Percentiles rank a stretch among this genome's conserved stretches.
phyloP scores from a whole-genome alignment of 2,113 vertebrate species.

The Prionailurus viverrinus region DNA sequence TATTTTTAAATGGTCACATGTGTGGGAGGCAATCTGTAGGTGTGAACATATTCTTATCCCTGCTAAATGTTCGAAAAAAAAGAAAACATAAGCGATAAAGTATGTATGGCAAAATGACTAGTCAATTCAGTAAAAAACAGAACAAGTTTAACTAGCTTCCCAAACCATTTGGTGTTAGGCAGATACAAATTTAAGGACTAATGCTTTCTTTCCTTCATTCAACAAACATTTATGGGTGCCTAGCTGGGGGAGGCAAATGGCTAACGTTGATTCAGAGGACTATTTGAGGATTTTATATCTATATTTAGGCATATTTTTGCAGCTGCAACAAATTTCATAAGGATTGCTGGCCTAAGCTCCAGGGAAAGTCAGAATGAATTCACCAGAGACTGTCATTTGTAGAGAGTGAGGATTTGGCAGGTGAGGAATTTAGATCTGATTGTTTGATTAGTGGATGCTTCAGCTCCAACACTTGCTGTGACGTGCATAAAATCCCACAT shows the following conservation, averaged over 20 bases:
- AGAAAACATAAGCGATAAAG: not conserved
- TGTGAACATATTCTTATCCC: conserved; percentile 18
- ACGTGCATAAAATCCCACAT: conserved; percentile 43
- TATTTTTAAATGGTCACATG: conserved; percentile 67
- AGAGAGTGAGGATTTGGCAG: conserved; percentile 25
- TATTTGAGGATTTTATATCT: conserved; percentile 40
- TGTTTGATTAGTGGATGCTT: conserved; percentile 2
- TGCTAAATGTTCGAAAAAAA: conserved; percentile 62
- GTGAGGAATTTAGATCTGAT: conserved; percentile 60
- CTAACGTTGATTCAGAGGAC: conserved; percentile 2
- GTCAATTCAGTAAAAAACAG: not conserved
- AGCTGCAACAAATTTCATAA: conserved; percentile 71
- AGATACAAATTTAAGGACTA: not conserved
- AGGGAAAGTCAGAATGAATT: conserved; percentile 47
- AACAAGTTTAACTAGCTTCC: conserved; percentile 28
- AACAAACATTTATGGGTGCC: not conserved
- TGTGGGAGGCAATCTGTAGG: conserved; percentile 53
- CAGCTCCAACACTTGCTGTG: not conserved
- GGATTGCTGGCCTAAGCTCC: not conserved
- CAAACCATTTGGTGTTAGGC: not conserved
- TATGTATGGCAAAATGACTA: not conserved
- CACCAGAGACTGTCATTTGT: not conserved
- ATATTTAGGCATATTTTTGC: conserved; percentile 51
- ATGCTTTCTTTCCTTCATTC: not conserved
- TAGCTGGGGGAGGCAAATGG: not conserved